Conservation (phyloP, 2,797 vertebrate species). For the Hylomyscus alleni region DNA sequence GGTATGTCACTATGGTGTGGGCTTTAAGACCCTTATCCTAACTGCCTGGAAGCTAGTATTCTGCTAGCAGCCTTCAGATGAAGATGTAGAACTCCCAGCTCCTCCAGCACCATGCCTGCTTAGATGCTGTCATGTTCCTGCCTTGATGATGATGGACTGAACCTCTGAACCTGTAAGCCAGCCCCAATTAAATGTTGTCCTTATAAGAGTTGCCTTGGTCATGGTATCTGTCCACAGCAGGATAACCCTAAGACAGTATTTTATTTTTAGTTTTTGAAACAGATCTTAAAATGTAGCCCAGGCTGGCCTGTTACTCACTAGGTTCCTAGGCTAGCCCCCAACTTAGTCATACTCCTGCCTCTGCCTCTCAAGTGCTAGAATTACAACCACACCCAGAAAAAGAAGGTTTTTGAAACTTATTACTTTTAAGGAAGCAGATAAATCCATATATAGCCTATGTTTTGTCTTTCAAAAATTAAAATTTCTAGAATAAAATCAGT, state of each 20-base stretch:
- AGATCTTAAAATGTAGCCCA: background rate
- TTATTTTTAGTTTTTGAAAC: background rate
- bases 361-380: background rate
- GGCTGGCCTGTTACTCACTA: background rate
- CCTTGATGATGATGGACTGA: background rate
- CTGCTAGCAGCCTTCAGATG: background rate
- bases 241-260: background rate
- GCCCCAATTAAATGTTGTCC: background rate
- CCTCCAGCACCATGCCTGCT: background rate
- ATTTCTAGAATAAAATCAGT: conserved; percentile 9
- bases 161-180: background rate
- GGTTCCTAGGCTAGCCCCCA: background rate
- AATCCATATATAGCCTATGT: background rate
- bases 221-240: background rate
- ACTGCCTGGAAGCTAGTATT: background rate
- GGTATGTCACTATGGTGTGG: background rate
- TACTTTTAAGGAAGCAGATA: background rate
- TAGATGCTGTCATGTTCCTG: background rate
- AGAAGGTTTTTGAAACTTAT: background rate
- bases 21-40: background rate
- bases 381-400: background rate
- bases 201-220: background rate
- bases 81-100: background rate
- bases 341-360: background rate
- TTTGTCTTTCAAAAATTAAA: background rate